Evolutionary conservation across 2,113 vertebrate genomes (phyloP).

Genomic region (Laterallus jamaicensis): DNA sequence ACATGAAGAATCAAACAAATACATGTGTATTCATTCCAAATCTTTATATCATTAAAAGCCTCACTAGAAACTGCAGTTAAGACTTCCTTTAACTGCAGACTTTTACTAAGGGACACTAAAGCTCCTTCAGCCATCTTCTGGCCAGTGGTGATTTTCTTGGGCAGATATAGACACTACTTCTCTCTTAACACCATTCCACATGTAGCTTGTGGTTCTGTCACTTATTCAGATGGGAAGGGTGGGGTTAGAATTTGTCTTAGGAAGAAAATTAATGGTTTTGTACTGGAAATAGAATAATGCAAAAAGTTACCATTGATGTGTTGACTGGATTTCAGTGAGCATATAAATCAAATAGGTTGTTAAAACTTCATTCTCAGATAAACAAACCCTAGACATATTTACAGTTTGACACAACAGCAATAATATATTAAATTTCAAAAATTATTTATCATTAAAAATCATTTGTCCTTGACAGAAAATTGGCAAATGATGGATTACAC

Average conservation of each 20-base stretch:
- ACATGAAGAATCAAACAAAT: neutral
- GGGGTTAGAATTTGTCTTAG: neutral
- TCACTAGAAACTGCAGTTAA: neutral
- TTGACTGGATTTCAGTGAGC: neutral
- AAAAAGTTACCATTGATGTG: neutral
- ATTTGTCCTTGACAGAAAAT: neutral
- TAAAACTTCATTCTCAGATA: neutral
- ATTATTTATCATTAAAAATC: neutral
- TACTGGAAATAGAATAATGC: neutral
- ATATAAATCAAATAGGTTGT: neutral
- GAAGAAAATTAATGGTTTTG: neutral
- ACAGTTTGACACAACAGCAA: neutral
- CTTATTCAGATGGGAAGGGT: neutral
- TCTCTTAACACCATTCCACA: neutral
- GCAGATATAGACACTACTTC: neutral
- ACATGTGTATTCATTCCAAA: neutral
- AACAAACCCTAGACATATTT: neutral
- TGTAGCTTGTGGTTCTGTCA: neutral
- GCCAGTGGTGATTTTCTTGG: neutral
- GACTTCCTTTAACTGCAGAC: neutral
- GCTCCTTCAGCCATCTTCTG: neutral
- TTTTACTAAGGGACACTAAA: neutral
- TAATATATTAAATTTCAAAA: neutral
- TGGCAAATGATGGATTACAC: neutral
- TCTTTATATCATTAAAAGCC: neutral